Conservation (phyloP, 1,140 invertebrate genomes). For the Druon quercuslanigerum region DNA sequence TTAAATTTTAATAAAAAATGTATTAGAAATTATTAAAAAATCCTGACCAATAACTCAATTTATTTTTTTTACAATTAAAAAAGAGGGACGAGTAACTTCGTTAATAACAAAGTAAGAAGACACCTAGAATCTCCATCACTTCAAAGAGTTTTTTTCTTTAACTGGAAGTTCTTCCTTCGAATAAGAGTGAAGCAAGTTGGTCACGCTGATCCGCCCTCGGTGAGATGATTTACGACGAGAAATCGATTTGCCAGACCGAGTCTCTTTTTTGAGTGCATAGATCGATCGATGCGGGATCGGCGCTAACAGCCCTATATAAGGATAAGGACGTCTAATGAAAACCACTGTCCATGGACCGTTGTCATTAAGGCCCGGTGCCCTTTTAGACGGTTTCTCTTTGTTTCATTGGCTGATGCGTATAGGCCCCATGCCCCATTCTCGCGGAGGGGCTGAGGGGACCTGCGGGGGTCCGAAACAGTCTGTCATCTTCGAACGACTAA, state of each 20-base stretch:
- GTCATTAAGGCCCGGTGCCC: conserved; percentile 57
- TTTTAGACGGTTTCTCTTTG: conserved; percentile 60
- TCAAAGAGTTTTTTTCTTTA: conserved; percentile 1
- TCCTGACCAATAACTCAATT: too few species aligned
- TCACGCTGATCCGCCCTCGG: conserved; percentile 22
- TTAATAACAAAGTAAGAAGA: background rate
- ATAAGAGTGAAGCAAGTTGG: background rate
- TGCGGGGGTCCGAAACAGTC: conserved; percentile 75
- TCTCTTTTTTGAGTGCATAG: conserved; percentile 15
- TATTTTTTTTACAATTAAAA: too few species aligned
- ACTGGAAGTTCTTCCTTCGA: conserved; percentile 1
- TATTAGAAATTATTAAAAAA: too few species aligned
- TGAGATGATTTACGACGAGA: conserved; percentile 27
- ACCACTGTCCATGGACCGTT: conserved; percentile 57
- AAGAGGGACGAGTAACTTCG: too few species aligned
- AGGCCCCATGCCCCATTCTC: conserved; percentile 26
- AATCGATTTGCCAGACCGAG: conserved; percentile 21
- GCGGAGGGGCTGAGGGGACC: conserved; percentile 57
- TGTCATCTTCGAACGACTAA: conserved; percentile 76
- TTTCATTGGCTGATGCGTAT: conserved; percentile 62
- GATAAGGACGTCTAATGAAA: conserved; percentile 51
- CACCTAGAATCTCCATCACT: background rate
- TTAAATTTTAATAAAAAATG: too few species aligned
- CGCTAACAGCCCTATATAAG: conserved; percentile 25
- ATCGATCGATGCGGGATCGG: background rate